These are phyloP conservation scores for Incurvaria masculella DNA, from an alignment of 2,888 invertebrate species.

Conservation along the genomic window DNA sequence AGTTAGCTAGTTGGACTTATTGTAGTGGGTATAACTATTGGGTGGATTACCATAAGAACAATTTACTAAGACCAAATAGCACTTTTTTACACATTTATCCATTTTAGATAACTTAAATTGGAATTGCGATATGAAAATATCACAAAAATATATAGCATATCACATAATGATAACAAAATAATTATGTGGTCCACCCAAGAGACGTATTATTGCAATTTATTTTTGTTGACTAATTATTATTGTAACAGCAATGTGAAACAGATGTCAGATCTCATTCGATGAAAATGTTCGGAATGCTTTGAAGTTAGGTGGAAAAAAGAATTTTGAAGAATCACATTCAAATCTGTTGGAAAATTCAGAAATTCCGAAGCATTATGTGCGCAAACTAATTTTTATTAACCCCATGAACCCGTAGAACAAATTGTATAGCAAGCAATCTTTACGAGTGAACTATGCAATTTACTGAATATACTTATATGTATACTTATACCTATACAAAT, in stretches of 20 bases:
- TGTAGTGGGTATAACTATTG: slow-evolving; percentile 45
- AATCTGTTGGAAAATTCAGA: not conserved
- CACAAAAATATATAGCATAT: slow-evolving; percentile 45
- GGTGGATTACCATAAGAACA: slow-evolving; percentile 38
- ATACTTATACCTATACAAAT: not conserved
- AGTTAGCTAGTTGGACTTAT: slow-evolving; percentile 55
- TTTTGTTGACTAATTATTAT: slow-evolving; percentile 40
- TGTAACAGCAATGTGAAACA: slow-evolving; percentile 18
- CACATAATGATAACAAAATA: slow-evolving; percentile 36
- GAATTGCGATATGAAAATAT: slow-evolving; percentile 15
- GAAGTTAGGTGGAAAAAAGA: not conserved
- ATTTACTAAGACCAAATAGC: slow-evolving; percentile 52
- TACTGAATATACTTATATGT: not conserved
- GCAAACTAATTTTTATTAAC: not conserved
- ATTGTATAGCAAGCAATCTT: not conserved
- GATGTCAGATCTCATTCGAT: not conserved
- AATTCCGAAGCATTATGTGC: not conserved
- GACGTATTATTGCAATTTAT: slow-evolving; percentile 36
- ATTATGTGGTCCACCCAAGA: slow-evolving; percentile 37
- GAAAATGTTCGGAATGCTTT: too few relatives aligned
- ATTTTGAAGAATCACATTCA: not conserved
- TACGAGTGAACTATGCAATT: not conserved
- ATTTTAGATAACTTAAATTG: slow-evolving; percentile 39
- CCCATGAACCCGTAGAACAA: not conserved
- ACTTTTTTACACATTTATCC: slow-evolving; percentile 48